These are phyloP conservation scores for Noctilio leporinus DNA, from an alignment of 2,113 vertebrate genomes.

Conservation along the genomic window DNA sequence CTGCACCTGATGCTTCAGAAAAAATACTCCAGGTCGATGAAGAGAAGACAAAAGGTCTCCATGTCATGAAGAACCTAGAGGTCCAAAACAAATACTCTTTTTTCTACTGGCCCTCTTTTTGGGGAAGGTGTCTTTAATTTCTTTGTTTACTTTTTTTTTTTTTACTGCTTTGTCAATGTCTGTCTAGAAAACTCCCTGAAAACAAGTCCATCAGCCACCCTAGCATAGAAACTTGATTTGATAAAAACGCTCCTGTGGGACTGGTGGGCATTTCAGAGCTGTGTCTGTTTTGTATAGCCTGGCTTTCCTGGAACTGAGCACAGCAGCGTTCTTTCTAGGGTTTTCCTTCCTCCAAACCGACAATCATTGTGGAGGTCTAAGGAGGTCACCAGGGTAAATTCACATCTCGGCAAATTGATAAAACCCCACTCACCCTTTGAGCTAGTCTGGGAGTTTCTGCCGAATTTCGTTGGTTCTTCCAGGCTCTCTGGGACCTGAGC, in stretches of 20 bases:
- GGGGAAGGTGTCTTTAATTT: neutral
- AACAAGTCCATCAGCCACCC: neutral
- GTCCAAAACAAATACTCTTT: neutral
- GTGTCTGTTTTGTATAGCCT: neutral
- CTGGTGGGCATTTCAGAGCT: neutral
- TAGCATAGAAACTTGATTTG: neutral
- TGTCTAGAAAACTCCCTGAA: neutral
- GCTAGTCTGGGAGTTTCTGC: neutral
- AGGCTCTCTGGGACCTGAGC: neutral
- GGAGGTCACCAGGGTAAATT: neutral
- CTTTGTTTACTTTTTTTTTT: neutral
- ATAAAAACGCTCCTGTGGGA: neutral
- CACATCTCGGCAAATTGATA: neutral
- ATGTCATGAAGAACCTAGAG: neutral
- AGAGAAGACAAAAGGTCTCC: neutral
- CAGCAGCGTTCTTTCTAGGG: neutral
- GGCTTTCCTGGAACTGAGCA: neutral
- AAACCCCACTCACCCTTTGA: neutral
- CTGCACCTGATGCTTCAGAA: neutral
- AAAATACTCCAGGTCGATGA: neutral
- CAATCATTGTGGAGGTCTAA: neutral
- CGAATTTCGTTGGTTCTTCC: neutral
- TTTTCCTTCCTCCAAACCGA: neutral
- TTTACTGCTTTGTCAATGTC: neutral
- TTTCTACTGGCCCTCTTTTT: neutral